Percentiles rank a stretch among this genome's conserved stretches.
Conservation (phyloP, 2,888 invertebrate species). For the Zeuzera pyrina region DNA sequence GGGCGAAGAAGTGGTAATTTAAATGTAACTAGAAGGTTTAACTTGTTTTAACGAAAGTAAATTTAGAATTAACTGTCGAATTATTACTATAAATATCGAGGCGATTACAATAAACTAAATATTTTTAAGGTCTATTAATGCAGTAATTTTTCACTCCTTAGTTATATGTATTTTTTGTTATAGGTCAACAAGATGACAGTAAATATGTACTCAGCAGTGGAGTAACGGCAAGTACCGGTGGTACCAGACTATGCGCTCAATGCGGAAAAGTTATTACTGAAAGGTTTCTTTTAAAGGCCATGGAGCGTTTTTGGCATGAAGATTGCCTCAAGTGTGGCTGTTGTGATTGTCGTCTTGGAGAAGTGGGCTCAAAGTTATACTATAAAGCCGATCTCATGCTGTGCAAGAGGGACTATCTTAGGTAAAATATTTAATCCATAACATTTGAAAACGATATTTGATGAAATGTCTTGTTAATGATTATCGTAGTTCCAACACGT, state of each 20-base stretch:
- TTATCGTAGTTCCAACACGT: background rate
- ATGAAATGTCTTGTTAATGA: constrained; percentile 5
- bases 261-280: constrained; percentile 91
- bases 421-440: constrained; percentile 69
- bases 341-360: constrained; percentile 94
- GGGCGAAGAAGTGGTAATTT: no score
- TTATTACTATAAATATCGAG: no score
- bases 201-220: constrained; percentile 51
- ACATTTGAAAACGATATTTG: constrained; percentile 12
- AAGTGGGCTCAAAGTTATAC: constrained; percentile 92
- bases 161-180: no score
- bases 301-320: constrained; percentile 95
- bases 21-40: no score
- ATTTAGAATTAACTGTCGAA: no score
- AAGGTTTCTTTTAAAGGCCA: constrained; percentile 85
- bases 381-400: constrained; percentile 92
- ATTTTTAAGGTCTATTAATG: no score
- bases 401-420: constrained; percentile 93
- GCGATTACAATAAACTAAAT: no score
- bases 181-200: constrained; percentile 64
- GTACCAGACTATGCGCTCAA: constrained; percentile 82
- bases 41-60: no score
- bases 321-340: constrained; percentile 94
- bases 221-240: constrained; percentile 42
- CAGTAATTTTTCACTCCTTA: no score